A percentile compares a stretch with the other conserved stretches of the same genome.
phyloP scores from a whole-genome alignment of 2,113 vertebrate species.

The Clarias gariepinus region DNA sequence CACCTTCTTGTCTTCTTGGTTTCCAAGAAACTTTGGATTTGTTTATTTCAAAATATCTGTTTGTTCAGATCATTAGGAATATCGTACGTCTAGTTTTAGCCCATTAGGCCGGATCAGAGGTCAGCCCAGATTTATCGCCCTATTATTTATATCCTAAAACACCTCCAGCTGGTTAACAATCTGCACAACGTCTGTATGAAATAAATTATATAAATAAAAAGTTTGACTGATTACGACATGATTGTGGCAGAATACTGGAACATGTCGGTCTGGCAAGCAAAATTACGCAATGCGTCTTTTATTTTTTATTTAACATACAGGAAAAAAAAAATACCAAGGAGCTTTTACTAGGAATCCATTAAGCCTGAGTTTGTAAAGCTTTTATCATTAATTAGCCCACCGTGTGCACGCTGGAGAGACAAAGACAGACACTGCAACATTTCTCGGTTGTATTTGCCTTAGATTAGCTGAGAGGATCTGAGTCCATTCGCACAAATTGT shows the following conservation, averaged over 20 bases:
- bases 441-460: constrained; percentile 62
- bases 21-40: neutral
- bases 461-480: constrained; percentile 50
- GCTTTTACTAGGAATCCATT: constrained; percentile 47
- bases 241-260: constrained; percentile 16
- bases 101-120: too few species aligned
- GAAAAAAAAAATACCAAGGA: constrained; percentile 23
- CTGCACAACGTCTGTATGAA: neutral
- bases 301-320: constrained; percentile 22
- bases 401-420: constrained; percentile 5
- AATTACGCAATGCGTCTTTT: neutral
- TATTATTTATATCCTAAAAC: neutral
- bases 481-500: constrained; percentile 59
- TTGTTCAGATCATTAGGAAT: neutral
- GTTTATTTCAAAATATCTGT: neutral
- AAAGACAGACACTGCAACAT: constrained; percentile 42
- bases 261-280: constrained; percentile 7
- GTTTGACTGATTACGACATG: constrained; percentile 16
- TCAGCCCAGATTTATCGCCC: neutral
- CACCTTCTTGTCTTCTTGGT: neutral
- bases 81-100: neutral
- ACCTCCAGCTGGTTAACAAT: neutral
- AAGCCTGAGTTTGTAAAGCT: constrained; percentile 43
- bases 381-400: constrained; percentile 45
- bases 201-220: neutral